phyloP scores from a whole-genome alignment of 2,113 vertebrate genomes.

The Anthoscopus minutus region DNA sequence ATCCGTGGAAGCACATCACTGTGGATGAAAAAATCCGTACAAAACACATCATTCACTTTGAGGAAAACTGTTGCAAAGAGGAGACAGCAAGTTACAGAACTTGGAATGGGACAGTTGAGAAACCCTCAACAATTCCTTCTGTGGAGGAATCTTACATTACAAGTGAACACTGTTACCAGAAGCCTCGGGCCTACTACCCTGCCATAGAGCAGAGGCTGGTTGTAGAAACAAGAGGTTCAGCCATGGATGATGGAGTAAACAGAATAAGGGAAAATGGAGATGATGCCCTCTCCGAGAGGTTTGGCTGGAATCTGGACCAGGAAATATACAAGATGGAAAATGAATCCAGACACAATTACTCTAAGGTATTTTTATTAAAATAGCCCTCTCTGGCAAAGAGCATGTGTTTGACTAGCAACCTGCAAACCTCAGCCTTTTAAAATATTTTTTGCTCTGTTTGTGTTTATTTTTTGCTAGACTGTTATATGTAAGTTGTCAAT shows the following conservation, averaged over 20 bases:
- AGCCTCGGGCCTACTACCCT: slow-evolving; percentile 88
- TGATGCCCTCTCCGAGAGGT: slow-evolving; percentile 76
- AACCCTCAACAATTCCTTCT: slow-evolving; percentile 67
- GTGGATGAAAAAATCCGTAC: slow-evolving; percentile 72
- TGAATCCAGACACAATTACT: slow-evolving; percentile 65
- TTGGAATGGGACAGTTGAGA: slow-evolving; percentile 70
- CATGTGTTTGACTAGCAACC: neutral
- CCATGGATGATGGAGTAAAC: slow-evolving; percentile 83
- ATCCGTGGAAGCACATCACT: slow-evolving; percentile 83
- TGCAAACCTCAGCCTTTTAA: neutral
- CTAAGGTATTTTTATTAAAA: slow-evolving; percentile 72
- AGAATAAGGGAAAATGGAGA: slow-evolving; percentile 78
- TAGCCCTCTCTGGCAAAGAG: neutral
- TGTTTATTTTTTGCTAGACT: neutral
- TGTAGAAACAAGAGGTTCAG: slow-evolving; percentile 86
- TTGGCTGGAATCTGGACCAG: slow-evolving; percentile 81
- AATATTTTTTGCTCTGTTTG: neutral
- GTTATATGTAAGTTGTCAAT: neutral
- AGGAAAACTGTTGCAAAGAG: slow-evolving; percentile 68
- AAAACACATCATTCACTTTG: slow-evolving; percentile 64
- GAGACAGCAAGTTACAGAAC: slow-evolving; percentile 73
- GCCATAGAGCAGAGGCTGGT: slow-evolving; percentile 90
- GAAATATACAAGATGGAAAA: slow-evolving; percentile 71
- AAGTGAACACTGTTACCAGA: slow-evolving; percentile 98
- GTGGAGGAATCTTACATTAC: slow-evolving; percentile 93